Base-by-base conservation (phyloP, 2,797 vertebrate genomes). In the Diplodus puntazzo region DNA sequence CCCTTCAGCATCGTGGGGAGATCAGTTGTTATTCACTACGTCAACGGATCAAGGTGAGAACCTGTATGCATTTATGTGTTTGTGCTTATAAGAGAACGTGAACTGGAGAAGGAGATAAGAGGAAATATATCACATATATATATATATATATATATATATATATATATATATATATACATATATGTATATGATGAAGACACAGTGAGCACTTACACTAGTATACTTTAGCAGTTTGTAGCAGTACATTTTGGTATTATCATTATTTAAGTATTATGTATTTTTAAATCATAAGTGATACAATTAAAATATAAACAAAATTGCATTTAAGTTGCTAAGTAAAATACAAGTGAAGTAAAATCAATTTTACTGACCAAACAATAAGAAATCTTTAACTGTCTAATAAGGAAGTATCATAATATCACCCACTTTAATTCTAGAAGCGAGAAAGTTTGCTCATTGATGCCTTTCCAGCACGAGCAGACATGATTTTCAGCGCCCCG, bases 21-120 rank as follows among this genome's bases (percentile, higher is more conserved):
- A 27, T 96, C 96, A 0, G 14, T 97, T 77, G 95, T 96, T 71
- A 80, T 97, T 66, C 95, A 97, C 85, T 91, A 92, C 72, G 42
- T 6, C 5, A 94, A 95, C 2, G 88, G 91, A 58, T 91, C 94
- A 68, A 95, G 96, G 96, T 97, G 63, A 95, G 94, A 86, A 75
- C 14, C 6, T 43, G 23, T 80, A 12, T 45, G 6, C 10, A 3
- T 69, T 25, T 11, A 30, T 57, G 11, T 54, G 12, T 59, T 62
- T 73, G 2, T 74, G 11, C 13, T 62, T 42, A 25, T 66, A 27
- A n/a, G 1, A 65, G 4, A 77, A 4, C 59, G 0, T 71, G 18
- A 50, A 70, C 43, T 0, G 52, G 18, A 65, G 11, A 74, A 50
- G 11, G 1, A 27, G 2, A 63, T 17, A 12, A 20, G 70, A 49